phyloP scores from a whole-genome alignment of 2,888 invertebrate species.

The Pemphredon lugubris region DNA sequence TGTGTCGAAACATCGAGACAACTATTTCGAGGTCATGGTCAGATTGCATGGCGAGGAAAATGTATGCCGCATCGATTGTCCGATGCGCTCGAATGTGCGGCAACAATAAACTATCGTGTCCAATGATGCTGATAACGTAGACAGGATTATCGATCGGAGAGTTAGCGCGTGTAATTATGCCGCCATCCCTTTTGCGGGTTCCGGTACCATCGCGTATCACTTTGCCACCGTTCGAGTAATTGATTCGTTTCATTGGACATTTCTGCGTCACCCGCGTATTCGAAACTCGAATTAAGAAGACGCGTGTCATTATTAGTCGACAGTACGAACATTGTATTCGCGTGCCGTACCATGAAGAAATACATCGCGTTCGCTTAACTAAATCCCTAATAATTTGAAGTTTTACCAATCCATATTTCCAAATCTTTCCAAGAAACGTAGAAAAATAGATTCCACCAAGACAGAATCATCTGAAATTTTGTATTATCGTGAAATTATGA shows the following conservation, averaged over 20 bases:
- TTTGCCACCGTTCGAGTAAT: constrained; percentile 36
- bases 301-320: too few species aligned
- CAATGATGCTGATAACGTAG: constrained; percentile 57
- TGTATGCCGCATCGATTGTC: constrained; percentile 46
- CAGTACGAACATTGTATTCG: too few species aligned
- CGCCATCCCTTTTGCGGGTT: constrained; percentile 40
- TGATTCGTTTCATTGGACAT: constrained; percentile 18
- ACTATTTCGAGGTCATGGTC: constrained; percentile 56
- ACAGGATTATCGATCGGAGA: constrained; percentile 56
- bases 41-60: constrained; percentile 28
- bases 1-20: constrained; percentile 15
- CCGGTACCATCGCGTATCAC: constrained; percentile 64
- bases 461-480: too few species aligned
- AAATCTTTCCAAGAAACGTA: too few species aligned
- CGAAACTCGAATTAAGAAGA: too few species aligned
- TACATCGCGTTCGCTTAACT: too few species aligned
- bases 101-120: constrained; percentile 38
- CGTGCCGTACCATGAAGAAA: too few species aligned
- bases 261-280: too few species aligned
- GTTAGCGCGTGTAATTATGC: constrained; percentile 57
- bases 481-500: too few species aligned
- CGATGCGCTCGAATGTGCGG: constrained; percentile 17
- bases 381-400: too few species aligned
- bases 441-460: too few species aligned
- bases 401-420: too few species aligned